These are phyloP conservation scores for Anneissia japonica DNA, from an alignment of 35 echinoderm and acorn worm species.

Conservation along the genomic window DNA sequence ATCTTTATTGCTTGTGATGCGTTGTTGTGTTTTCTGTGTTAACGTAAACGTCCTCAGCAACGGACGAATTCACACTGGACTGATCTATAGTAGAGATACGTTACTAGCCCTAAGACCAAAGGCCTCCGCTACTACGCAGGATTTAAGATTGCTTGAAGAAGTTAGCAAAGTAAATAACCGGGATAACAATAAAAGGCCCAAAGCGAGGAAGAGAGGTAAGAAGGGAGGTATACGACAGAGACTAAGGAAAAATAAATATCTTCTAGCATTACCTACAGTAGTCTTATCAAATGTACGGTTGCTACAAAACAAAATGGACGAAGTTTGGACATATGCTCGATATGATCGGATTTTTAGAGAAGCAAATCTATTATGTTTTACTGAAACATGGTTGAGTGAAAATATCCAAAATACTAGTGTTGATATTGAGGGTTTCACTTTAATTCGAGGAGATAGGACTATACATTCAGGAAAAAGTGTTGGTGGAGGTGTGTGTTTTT, in stretches of 20 bases:
- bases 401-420: neutral
- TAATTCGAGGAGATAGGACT: constrained; percentile 8
- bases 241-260: neutral
- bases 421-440: neutral
- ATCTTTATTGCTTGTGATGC: too few relatives aligned
- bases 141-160: too few relatives aligned
- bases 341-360: neutral
- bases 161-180: too few relatives aligned
- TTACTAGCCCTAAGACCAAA: too few relatives aligned
- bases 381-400: constrained; percentile 23
- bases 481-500: constrained; percentile 5
- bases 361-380: neutral
- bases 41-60: too few relatives aligned
- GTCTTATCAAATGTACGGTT: neutral
- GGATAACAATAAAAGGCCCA: neutral
- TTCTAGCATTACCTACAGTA: neutral
- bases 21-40: too few relatives aligned
- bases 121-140: too few relatives aligned
- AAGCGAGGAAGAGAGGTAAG: constrained; percentile 22
- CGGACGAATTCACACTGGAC: too few relatives aligned
- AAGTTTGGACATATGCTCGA: too few relatives aligned
- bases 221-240: constrained; percentile 20
- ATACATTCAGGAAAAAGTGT: constrained; percentile 5
- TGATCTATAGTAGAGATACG: too few relatives aligned
- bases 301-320: constrained; percentile 3